phyloP scores from a whole-genome alignment of 2,888 invertebrate species.

The Zeuzera pyrina region DNA sequence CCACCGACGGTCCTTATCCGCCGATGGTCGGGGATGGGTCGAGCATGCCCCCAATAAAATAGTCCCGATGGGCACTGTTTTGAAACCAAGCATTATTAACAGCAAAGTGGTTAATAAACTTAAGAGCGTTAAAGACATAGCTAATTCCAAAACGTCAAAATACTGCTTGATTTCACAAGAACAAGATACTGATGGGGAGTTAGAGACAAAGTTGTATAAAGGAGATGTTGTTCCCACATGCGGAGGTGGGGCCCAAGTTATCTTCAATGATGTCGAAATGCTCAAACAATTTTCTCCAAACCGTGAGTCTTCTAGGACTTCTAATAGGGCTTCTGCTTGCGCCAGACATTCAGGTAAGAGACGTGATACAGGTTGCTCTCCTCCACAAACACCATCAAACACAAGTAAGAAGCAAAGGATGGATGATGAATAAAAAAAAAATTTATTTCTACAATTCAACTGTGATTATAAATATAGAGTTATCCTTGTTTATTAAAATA shows the following conservation, averaged over 20 bases:
- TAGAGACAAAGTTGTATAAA: constrained; percentile 95
- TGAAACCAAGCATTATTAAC: constrained; percentile 88
- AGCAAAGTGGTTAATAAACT: constrained; percentile 89
- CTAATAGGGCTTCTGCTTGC: constrained; percentile 38
- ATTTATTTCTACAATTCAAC: background rate
- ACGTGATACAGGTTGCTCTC: constrained; percentile 49
- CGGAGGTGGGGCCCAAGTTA: constrained; percentile 95
- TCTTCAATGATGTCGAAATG: constrained; percentile 95
- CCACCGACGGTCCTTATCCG: constrained; percentile 87
- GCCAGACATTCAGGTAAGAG: constrained; percentile 59
- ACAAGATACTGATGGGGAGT: constrained; percentile 91
- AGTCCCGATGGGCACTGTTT: constrained; percentile 89
- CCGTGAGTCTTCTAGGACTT: constrained; percentile 35
- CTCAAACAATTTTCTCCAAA: constrained; percentile 86
- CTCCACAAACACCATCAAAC: constrained; percentile 57
- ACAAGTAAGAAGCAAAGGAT: constrained; percentile 61
- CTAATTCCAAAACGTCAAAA: constrained; percentile 80
- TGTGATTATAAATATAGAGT: too few species aligned
- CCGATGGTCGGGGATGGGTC: constrained; percentile 84
- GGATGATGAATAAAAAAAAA: constrained; percentile 37
- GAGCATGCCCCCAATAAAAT: constrained; percentile 89
- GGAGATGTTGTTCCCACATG: constrained; percentile 95
- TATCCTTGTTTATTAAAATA: too few species aligned
- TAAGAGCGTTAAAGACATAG: constrained; percentile 83
- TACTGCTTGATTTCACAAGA: constrained; percentile 96